Conservation (phyloP, 2,113 vertebrate species). For the Phalacrocorax pelagicus region DNA sequence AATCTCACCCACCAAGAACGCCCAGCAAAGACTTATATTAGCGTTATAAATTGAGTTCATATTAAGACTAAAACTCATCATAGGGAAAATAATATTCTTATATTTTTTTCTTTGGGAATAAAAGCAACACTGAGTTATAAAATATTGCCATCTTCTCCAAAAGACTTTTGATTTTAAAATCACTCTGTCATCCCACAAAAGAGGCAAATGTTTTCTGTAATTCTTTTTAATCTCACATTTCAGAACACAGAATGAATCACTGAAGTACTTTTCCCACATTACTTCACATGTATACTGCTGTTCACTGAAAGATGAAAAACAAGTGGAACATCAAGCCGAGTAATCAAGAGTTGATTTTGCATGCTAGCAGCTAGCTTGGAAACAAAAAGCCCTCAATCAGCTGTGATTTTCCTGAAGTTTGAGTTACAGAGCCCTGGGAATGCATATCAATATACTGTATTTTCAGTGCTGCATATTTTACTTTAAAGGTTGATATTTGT, state of each 20-base stretch:
- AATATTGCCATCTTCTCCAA: neutral
- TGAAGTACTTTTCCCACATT: neutral
- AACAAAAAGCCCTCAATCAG: conserved; percentile 38
- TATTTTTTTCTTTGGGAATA: neutral
- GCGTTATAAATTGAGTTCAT: neutral
- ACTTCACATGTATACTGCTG: conserved; percentile 3
- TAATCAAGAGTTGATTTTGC: conserved; percentile 49
- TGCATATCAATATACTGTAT: neutral
- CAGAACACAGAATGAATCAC: neutral
- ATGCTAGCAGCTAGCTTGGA: neutral
- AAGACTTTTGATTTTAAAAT: conserved; percentile 8
- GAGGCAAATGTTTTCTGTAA: neutral
- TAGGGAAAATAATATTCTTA: neutral
- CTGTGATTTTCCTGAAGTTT: conserved; percentile 19
- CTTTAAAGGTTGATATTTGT: neutral
- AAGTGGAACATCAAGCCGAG: conserved; percentile 15
- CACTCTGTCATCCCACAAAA: neutral
- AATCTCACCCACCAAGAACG: neutral
- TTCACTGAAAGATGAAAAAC: conserved; percentile 11
- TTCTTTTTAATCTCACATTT: neutral
- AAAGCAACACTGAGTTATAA: neutral
- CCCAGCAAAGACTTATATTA: neutral
- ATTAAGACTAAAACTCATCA: neutral
- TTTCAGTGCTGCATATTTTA: neutral
- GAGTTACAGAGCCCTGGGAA: neutral